Evolutionary conservation across 2,888 invertebrate genomes (phyloP), one percentile per base, ranked within the genome.

Genomic region (Tachina grossa): DNA sequence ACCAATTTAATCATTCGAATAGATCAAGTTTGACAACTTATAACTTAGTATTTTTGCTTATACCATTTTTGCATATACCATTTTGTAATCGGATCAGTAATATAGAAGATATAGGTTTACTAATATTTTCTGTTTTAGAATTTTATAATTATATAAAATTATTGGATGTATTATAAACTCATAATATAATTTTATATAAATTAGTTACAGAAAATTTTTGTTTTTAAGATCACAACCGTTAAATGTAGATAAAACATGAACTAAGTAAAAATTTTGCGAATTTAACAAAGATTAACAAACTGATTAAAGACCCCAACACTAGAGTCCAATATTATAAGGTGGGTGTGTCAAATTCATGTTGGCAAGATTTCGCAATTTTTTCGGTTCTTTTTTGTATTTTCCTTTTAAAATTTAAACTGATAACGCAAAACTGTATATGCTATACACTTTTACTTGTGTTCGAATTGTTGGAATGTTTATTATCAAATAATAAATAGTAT

Each of bases 281-380:
- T 2, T 3, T 57, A 14, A 31, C 47, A 22, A 8, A 39, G 0
- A 11, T 31, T 11, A 43, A 31, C 39, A 47, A 45, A 9, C 1
- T 31, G 65, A 65, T 45, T 65, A 65, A 6, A 45, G 13, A n/a
- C 43, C 45, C 11, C 63, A 76, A 43, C 31, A 9, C 55, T 53
- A 66, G 11, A 71, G 69, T 77, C 77, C 77, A 72, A 74, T 4
- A 61, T 47, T 83, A 31, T 61, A 8, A 19, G 39, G 68, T 68
- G 74, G 83, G 78, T 83, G 83, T 74, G 83, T 78, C 31, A 53
- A 13, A 45, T 3, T 19, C n/a, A 53, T 63, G 45, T 74, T 63
- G 47, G n/a, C 19, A 53, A 53, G 4, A 19, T 41, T 41, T 55
- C 2, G 31, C 45, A 11, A 22, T 9, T 10, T 47, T 45, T 16